phyloP scores from a whole-genome alignment of 2,888 invertebrate genomes.

The Watsonalla binaria region DNA sequence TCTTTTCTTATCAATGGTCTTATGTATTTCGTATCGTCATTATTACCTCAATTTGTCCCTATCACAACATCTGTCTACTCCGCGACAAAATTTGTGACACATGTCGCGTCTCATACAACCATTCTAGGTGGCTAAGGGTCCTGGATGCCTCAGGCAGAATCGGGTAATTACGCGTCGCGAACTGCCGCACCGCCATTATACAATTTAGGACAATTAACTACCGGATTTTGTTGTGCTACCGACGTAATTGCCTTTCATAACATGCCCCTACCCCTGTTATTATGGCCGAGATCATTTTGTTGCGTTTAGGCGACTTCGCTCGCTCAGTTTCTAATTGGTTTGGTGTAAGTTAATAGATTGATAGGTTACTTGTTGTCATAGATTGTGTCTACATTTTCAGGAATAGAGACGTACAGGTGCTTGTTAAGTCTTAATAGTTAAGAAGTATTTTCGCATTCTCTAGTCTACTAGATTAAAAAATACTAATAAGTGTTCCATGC shows the following conservation, averaged over 20 bases:
- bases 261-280: constrained; percentile 56
- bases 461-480: too few species aligned
- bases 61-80: too few species aligned
- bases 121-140: constrained; percentile 4
- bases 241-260: constrained; percentile 72
- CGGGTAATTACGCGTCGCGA: constrained; percentile 47
- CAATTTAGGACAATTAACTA: constrained; percentile 79
- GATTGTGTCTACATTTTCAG: too few species aligned
- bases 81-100: background rate
- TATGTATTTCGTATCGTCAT: too few species aligned
- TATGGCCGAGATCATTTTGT: constrained; percentile 49
- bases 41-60: too few species aligned
- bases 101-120: constrained; percentile 11
- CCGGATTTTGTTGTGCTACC: constrained; percentile 69
- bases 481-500: too few species aligned
- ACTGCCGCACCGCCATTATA: constrained; percentile 68
- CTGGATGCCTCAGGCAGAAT: constrained; percentile 16
- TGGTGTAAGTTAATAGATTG: constrained; percentile 10
- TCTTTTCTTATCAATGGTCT: too few species aligned
- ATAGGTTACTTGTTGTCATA: too few species aligned
- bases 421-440: too few species aligned
- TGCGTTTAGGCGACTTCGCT: constrained; percentile 28
- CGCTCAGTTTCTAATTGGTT: constrained; percentile 9
- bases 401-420: too few species aligned
- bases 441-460: too few species aligned